phyloP scores from a whole-genome alignment of 1,140 invertebrate species.

The Phymorhynchus buccinoides region DNA sequence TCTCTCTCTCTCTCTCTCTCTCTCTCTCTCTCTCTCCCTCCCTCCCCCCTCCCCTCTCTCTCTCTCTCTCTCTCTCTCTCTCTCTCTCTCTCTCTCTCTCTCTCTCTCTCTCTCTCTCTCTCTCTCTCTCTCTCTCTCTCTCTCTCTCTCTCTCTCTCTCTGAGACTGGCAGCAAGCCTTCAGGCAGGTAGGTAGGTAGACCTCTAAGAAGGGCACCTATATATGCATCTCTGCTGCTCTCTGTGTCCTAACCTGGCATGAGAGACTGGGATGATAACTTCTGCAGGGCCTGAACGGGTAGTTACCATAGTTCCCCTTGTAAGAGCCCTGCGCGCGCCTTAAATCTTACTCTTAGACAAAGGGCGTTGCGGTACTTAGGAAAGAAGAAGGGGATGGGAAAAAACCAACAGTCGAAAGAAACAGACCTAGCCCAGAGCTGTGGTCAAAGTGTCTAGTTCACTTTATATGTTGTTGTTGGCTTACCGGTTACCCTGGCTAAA shows the following conservation, averaged over 20 bases:
- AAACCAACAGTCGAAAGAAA: too few relatives aligned
- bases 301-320: background rate
- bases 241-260: background rate
- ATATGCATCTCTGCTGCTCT: background rate
- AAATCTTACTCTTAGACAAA: too few relatives aligned
- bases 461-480: too few relatives aligned
- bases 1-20: conserved; percentile 10
- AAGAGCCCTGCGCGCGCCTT: too few relatives aligned
- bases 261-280: background rate
- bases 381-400: too few relatives aligned
- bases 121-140: background rate
- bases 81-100: background rate
- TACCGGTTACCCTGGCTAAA: too few relatives aligned
- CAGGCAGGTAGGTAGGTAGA: too few relatives aligned
- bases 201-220: too few relatives aligned
- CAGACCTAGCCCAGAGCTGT: too few relatives aligned
- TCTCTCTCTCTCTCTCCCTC: conserved; percentile 4
- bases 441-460: too few relatives aligned
- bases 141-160: too few relatives aligned
- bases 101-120: background rate
- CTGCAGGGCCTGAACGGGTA: background rate
- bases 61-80: background rate
- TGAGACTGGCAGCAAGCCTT: background rate
- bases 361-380: too few relatives aligned
- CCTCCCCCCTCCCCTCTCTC: background rate